Evolutionary conservation across 2,113 vertebrate species (phyloP), one percentile per base, ranked within the genome.

Genomic region (Laticauda colubrina): DNA sequence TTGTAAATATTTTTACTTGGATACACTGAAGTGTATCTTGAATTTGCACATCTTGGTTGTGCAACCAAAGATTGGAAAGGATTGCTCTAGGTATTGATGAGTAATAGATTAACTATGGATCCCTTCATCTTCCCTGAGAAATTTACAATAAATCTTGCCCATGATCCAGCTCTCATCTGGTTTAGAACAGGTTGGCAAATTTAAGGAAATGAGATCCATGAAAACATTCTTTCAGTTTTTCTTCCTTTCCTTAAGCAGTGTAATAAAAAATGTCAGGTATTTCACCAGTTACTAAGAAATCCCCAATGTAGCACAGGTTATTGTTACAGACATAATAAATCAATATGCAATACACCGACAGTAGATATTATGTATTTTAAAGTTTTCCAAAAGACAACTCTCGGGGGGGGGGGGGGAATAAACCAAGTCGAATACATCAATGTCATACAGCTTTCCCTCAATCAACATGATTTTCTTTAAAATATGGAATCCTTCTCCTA

Each of bases 41-140:
- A 59, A 14, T 87, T 61, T 91, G 3, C 6, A 2, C 23, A 5
- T 23, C 45, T 91, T 29, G 53, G 75, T 12, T 57, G 21, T 29
- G 59, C 23, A 87, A 34, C 29, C 48, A 14, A 64, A 24, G 55
- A 87, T 53, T 64, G 20, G 20, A 86, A 59, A 87, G 21, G n/a
- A 18, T 5, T 18, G 85, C 56, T 91, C 29, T 34, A 34, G 56
- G 45, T 91, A 91, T 91, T 54, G 91, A 53, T 53, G 87, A 59
- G 51, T 26, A n/a, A 64, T 87, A 59, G 85, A 87, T 91, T 64
- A 91, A 48, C 85, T 53, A 87, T 87, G 91, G 23, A 61, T 91
- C 29, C 53, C 21, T 39, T 91, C 56, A 87, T 39, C 91, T 87
- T 91, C 45, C 51, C 3, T 26, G 45, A 48, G 56, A 91, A 91